Evolutionary conservation across 1,140 invertebrate species (phyloP), one percentile per base, ranked within the genome.

Genomic region (Drosophila sturtevanti): DNA sequence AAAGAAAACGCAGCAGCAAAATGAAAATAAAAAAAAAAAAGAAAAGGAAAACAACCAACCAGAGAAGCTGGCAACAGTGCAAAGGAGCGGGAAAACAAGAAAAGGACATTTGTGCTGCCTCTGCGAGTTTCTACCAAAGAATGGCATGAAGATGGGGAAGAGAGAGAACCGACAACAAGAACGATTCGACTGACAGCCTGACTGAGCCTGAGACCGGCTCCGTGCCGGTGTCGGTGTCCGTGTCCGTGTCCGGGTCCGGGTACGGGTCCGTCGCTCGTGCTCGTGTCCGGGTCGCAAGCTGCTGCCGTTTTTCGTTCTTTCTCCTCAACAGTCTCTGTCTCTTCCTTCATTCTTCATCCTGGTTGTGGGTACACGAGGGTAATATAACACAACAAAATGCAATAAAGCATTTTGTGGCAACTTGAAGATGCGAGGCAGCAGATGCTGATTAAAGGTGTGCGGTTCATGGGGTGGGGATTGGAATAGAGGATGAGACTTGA

Each of bases 371-470:
- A 80, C 84, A 89, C 85, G 68, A 77, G 84, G 77, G 84, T 89
- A 89, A 89, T 89, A 89, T 89, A 89, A 89, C 84, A 89, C 84
- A 89, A 89, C 84, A 89, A 89, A 89, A 89, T 80, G 84, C 84
- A 89, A 89, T 89, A 89, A 89, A 89, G 84, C 84, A 89, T 89
- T 89, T 82, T 89, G 84, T 89, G 84, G 84, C 85, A 89, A 89
- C 79, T 89, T 80, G 85, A 89, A 89, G 84, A 89, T 89, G 85
- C 74, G 84, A 80, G 27, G 85, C 84, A 89, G 85, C 84, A 89
- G 84, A 89, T 89, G 84, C 84, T 89, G 84, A 89, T 89, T 89
- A 89, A 89, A 89, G 84, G 84, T 89, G 84, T 89, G 84, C 70
- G 84, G 79, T 84, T 89, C 76, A 61, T 16, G 64, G 70, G 72